Evolutionary conservation across 2,797 vertebrate species (phyloP), one percentile per base, ranked within the genome.

Genomic region (Etheostoma nigrum): DNA sequence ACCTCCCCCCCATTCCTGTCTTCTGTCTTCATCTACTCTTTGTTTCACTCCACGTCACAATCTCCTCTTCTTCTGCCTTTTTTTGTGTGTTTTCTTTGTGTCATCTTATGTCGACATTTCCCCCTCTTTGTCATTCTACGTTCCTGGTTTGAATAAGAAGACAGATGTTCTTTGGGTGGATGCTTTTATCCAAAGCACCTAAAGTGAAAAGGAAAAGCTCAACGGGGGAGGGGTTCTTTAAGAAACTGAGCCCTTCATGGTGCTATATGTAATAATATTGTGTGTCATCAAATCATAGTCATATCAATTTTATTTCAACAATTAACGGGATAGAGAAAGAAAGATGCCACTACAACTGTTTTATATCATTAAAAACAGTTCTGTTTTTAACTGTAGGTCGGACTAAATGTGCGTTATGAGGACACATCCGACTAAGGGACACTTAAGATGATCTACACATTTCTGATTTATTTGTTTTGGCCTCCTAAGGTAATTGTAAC

Each of bases 21-120:
- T 66, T 59, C 72, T 49, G 76, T 72, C 86, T 83, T 79, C 81
- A 72, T 89, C 78, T 44, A 62, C 77, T 84, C 86, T 85, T 90
- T 89, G 88, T 91, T 78, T 90, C 79, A 47, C 62, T 75, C 72
- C 58, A 23, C 54, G 36, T 89, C 86, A 70, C 68, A 63, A 71
- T 74, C 63, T 73, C 59, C 58, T 62, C 76, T 53, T 59, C 49
- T 25, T 42, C 75, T 62, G 47, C 54, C 14, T 49, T 44, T 77
- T 68, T 70, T 68, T 62, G 77, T 84, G 60, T 76, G 27, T 73
- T 70, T 67, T 27, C 58, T 81, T 82, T 79, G 67, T 87, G 80
- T 82, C 83, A 63, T 76, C 57, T 49, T 5, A 36, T 48, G 76
- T 84, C 55, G 71, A 81, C 76, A 42, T 30, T 11, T 23, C 13